Evolutionary conservation across 2,113 vertebrate genomes (phyloP), one percentile per base, ranked within the genome.

Genomic region (Microcebus lehilahytsara): DNA sequence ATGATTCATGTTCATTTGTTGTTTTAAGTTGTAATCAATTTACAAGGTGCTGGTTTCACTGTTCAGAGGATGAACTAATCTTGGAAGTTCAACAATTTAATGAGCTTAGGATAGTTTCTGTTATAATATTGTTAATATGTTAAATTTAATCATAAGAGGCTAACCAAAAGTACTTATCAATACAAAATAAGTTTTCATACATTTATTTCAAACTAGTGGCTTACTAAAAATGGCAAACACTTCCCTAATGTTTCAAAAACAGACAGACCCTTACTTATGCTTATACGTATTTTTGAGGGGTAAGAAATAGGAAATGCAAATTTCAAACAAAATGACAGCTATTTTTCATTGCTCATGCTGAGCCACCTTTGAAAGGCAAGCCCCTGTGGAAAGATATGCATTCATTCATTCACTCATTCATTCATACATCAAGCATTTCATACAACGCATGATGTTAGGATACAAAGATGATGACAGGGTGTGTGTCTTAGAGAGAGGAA

Each of bases 1-100:
- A 46, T 27, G 56, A 80, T 78, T 93, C 56, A 74, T 64, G 60
- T 67, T 86, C 64, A 69, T 62, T 53, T 87, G 16, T 37, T 91
- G 37, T 46, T 80, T 89, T 62, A 90, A 75, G 79, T 66, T 80
- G 25, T 58, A 88, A 91, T 97, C 51, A 94, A 66, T 89, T 89
- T 95, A 23, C 23, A 83, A 85, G 37, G 25, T 69, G 25, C 19
- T 91, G 32, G 30, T 89, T 96, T 93, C 40, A 78, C 40, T 80
- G 32, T 34, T 64, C 53, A 89, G 60, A 95, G 56, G 62, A 79
- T 91, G 78, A 89, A 86, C 34, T 86, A 79, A 27, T 86, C n/a
- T 69, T 40, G 86, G 60, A 95, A 62, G 62, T 79, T 89, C 69
- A 89, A 86, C 34, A 89, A 79, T 27, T 86, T 80, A 53, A 87